Evolutionary conservation across 2,113 vertebrate species (phyloP).

Genomic region (Nibea albiflora): DNA sequence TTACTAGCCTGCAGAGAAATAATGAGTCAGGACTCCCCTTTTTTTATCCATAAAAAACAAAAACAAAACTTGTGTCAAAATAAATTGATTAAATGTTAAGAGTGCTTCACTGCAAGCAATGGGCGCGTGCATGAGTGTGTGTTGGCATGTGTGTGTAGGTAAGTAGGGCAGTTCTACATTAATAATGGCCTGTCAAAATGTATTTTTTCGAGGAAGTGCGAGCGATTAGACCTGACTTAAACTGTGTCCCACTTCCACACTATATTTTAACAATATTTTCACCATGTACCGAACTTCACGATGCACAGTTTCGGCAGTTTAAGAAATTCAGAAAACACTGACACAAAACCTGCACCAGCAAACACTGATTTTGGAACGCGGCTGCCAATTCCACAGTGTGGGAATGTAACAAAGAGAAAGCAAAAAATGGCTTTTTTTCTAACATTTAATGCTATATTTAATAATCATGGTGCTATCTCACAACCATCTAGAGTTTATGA

Average conservation of each 20-base stretch:
- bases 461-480: neutral
- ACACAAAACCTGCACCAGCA: neutral
- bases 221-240: slow-evolving; percentile 45
- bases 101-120: slow-evolving; percentile 7
- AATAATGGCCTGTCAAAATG: slow-evolving; percentile 72
- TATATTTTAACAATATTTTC: slow-evolving; percentile 14
- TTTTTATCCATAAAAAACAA: slow-evolving; percentile 1
- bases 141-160: slow-evolving; percentile 26
- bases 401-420: slow-evolving; percentile 21
- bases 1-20: slow-evolving; percentile 28
- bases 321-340: neutral
- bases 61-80: slow-evolving; percentile 21
- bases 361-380: neutral
- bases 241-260: slow-evolving; percentile 40
- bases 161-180: slow-evolving; percentile 69
- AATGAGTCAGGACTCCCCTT: neutral
- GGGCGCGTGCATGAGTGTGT: slow-evolving; percentile 9
- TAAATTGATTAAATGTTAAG: neutral
- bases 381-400: slow-evolving; percentile 24
- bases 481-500: neutral
- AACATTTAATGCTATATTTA: slow-evolving; percentile 12
- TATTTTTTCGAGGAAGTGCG: slow-evolving; percentile 32
- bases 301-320: neutral
- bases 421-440: neutral
- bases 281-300: neutral